Percentiles rank a stretch among this genome's conserved stretches.
phyloP scores from a whole-genome alignment of 2,113 vertebrate genomes.

The Monopterus albus region DNA sequence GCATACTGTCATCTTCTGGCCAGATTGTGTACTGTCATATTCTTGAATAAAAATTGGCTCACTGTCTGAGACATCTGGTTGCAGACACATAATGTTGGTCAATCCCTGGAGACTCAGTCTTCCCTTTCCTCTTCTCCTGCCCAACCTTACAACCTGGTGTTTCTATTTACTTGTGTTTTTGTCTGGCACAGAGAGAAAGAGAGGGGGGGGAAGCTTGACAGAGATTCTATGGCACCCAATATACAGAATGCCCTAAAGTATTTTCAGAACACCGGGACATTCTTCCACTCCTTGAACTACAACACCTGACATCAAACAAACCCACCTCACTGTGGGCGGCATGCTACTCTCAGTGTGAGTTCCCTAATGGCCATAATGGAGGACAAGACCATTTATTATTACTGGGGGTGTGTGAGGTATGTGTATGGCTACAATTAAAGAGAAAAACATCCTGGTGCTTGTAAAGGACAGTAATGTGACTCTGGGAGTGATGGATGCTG shows the following conservation, averaged over 20 bases:
- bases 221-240: constrained; percentile 16
- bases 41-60: constrained; percentile 12
- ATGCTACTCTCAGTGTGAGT: constrained; percentile 72
- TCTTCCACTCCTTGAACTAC: constrained; percentile 54
- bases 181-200: neutral
- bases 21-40: neutral
- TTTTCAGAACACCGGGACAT: constrained; percentile 54
- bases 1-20: constrained; percentile 82
- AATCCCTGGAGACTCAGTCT: constrained; percentile 32
- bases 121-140: constrained; percentile 27
- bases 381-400: constrained; percentile 82
- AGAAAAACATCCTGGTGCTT: constrained; percentile 78
- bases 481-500: constrained; percentile 78
- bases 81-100: constrained; percentile 46
- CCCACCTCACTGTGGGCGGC: constrained; percentile 68
- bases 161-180: constrained; percentile 43
- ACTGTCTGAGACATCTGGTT: constrained; percentile 56
- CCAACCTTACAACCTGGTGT: constrained; percentile 30
- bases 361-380: constrained; percentile 80
- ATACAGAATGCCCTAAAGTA: constrained; percentile 49
- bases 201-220: neutral
- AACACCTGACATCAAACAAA: constrained; percentile 62
- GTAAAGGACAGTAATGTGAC: constrained; percentile 82
- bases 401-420: constrained; percentile 67
- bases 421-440: constrained; percentile 82